Base-by-base conservation (phyloP, 2,797 vertebrate genomes). In the Saxicola maurus region DNA sequence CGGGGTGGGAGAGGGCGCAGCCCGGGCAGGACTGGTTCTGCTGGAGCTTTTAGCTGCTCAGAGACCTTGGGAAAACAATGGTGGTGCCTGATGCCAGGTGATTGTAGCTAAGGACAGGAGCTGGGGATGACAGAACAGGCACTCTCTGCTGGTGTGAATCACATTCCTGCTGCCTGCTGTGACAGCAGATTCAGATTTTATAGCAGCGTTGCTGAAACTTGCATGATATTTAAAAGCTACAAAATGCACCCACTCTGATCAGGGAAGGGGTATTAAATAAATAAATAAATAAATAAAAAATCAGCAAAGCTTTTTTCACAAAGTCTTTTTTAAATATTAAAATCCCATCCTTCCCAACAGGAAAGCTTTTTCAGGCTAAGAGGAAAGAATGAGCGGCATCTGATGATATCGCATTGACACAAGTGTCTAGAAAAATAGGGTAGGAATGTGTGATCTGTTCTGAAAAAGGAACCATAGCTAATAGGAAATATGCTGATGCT, bases 381-480 rank as follows among this genome's bases (percentile, higher is more conserved):
- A 74, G 85, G 82, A 87, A 83, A 33, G 23, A 56, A 86, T 91
- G 88, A 92, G 84, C 75, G 31, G 90, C 86, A 78, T 90, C 82
- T 93, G 89, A 95, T 92, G 93, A 76, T 89, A 90, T 94, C 17
- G 10, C 91, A 92, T 92, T 95, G 94, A 94, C 93, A 93, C 92
- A 62, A 95, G 89, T 92, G 87, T 96, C 94, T 94, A 85, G 94
- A 94, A 91, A 94, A 95, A 95, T 95, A 89, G 82, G 86, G 90
- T 90, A 87, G 83, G 75, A 83, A 82, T 12, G 78, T 84, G 31
- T 95, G 93, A 94, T 92, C 87, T 89, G 84, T 90, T 94, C 94
- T 69, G 84, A 89, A 89, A 91, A 92, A 88, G 93, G 73, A 92
- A 13, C 77, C 72, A 38, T 81, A 53, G 88, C 88, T 94, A 86